Conservation (phyloP, 1,140 invertebrate genomes). For the Drosophila triauraria region DNA sequence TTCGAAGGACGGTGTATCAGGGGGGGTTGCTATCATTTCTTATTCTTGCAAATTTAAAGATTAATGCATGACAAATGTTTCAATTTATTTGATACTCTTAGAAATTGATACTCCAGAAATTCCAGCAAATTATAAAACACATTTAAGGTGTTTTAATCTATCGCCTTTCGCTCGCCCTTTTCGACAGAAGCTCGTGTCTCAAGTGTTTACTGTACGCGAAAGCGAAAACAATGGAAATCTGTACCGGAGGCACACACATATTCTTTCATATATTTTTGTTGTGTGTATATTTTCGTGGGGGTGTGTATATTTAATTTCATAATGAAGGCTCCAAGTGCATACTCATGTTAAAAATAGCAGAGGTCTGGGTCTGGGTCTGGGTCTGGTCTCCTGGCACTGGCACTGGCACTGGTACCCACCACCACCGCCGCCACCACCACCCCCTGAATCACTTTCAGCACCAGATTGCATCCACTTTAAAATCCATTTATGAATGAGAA, state of each 20-base stretch:
- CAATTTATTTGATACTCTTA: background rate
- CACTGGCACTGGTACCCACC: background rate
- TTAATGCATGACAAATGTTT: background rate
- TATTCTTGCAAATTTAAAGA: no score
- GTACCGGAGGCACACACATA: background rate
- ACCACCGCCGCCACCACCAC: slow-evolving; percentile 12
- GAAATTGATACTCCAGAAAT: background rate
- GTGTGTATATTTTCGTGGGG: slow-evolving; percentile 2
- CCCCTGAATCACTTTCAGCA: slow-evolving; percentile 19
- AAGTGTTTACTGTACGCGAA: slow-evolving; percentile 51
- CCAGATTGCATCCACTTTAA: slow-evolving; percentile 76
- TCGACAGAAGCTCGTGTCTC: slow-evolving; percentile 43
- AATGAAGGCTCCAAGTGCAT: slow-evolving; percentile 75
- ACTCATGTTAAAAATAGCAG: slow-evolving; percentile 65
- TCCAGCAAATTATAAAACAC: slow-evolving; percentile 1
- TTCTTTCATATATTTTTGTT: slow-evolving; percentile 2
- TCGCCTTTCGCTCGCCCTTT: background rate
- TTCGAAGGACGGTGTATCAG: background rate
- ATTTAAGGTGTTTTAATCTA: slow-evolving; percentile 7
- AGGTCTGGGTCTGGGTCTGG: slow-evolving; percentile 8
- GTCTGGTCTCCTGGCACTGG: slow-evolving; percentile 3
- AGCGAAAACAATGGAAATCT: slow-evolving; percentile 38
- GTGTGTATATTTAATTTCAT: slow-evolving; percentile 73
- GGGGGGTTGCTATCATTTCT: background rate
- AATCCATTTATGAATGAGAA: slow-evolving; percentile 78